These are phyloP conservation scores for Eira barbara DNA, from an alignment of 2,113 vertebrate genomes.

Conservation along the genomic window DNA sequence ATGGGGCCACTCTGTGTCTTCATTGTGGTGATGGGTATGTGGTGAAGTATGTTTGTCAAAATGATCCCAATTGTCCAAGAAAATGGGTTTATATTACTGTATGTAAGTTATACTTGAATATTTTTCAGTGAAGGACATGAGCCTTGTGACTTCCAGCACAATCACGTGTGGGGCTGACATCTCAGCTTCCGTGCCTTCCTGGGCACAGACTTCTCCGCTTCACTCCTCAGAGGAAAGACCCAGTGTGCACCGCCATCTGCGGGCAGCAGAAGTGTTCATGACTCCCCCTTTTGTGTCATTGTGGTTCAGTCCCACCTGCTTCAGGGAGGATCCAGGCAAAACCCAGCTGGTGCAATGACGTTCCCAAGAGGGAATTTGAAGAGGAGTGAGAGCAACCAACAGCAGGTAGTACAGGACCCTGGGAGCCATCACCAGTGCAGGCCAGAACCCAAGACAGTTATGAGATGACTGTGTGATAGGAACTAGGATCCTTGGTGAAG, in stretches of 20 bases:
- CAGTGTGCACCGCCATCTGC: accelerated
- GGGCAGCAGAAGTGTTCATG: neutral
- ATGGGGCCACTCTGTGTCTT: neutral
- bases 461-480: accelerated
- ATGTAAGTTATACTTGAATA: neutral
- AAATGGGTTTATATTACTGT: neutral
- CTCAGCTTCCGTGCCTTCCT: too few relatives aligned
- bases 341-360: neutral
- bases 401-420: neutral
- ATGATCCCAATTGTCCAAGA: neutral
- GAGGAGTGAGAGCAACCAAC: neutral
- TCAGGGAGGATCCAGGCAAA: neutral
- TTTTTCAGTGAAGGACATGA: neutral
- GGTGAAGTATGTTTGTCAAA: neutral
- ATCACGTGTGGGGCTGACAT: neutral
- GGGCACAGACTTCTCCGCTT: neutral
- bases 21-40: neutral
- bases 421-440: neutral
- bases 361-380: neutral
- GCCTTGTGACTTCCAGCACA: neutral
- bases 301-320: neutral
- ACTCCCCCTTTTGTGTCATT: too few relatives aligned
- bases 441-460: neutral
- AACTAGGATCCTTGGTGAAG: neutral
- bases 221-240: neutral